Conservation (phyloP, 2,113 vertebrate genomes). For the Melanerpes formicivorus region DNA sequence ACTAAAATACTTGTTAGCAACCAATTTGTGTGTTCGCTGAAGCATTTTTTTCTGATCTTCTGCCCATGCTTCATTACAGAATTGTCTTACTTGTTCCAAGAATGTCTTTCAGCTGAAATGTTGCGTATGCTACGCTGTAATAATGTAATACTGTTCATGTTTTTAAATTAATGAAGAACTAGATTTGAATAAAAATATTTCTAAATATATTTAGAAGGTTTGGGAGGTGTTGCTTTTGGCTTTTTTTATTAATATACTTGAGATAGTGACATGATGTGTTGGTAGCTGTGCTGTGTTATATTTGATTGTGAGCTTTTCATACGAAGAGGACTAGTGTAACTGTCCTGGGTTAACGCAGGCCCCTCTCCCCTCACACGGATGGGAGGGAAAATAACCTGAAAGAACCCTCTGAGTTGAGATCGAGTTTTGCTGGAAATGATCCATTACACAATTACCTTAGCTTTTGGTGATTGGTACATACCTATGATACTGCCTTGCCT, state of each 20-base stretch:
- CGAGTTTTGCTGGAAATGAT: no score
- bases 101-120: not conserved
- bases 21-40: not conserved
- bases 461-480: not conserved
- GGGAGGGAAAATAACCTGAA: no score
- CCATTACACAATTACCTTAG: no score
- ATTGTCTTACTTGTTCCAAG: not conserved
- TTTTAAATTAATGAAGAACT: not conserved
- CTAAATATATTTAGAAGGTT: not conserved
- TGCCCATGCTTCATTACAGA: not conserved
- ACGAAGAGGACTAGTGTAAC: not conserved
- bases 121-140: not conserved
- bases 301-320: not conserved
- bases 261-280: not conserved
- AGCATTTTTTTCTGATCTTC: not conserved
- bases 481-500: not conserved
- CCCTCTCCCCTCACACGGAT: no score
- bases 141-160: not conserved
- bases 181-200: not conserved
- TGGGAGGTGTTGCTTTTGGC: not conserved
- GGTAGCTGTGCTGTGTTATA: not conserved
- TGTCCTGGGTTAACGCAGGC: not conserved
- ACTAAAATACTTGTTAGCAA: not conserved
- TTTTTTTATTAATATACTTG: not conserved
- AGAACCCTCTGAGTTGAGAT: no score